phyloP scores from a whole-genome alignment of 2,888 invertebrate genomes.

The Dasysyrphus tricinctus region DNA sequence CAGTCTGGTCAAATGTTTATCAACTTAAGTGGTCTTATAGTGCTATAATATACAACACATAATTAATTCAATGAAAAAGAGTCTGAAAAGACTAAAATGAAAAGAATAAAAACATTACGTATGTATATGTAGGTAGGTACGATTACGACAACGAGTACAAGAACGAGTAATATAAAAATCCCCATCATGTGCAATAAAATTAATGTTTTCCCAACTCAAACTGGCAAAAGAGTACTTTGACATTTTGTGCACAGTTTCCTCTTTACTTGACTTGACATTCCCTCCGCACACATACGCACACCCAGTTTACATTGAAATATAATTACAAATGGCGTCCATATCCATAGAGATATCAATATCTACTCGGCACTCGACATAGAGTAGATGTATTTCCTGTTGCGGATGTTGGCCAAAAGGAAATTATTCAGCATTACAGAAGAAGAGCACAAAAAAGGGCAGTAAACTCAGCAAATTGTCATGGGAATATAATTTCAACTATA shows the following conservation, averaged over 20 bases:
- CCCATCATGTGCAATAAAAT: slow-evolving; percentile 33
- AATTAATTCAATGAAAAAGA: slow-evolving; percentile 52
- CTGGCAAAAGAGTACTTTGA: slow-evolving; percentile 50
- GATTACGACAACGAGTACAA: too few species aligned
- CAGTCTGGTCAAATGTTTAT: slow-evolving; percentile 28
- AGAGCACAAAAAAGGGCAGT: background rate
- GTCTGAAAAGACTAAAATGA: slow-evolving; percentile 26
- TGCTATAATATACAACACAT: slow-evolving; percentile 16
- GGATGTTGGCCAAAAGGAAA: slow-evolving; percentile 63
- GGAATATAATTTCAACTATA: slow-evolving; percentile 39
- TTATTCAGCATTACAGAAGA: slow-evolving; percentile 23
- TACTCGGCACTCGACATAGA: background rate
- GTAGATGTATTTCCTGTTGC: slow-evolving; percentile 25
- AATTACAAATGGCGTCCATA: slow-evolving; percentile 45
- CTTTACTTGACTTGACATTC: slow-evolving; percentile 13
- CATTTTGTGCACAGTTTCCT: slow-evolving; percentile 43
- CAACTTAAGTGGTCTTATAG: slow-evolving; percentile 18
- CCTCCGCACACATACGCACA: background rate
- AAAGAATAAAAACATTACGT: slow-evolving; percentile 1
- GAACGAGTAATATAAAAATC: background rate
- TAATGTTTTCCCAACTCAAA: slow-evolving; percentile 34
- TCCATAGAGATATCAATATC: slow-evolving; percentile 20
- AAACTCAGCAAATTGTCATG: slow-evolving; percentile 33
- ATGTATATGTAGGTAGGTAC: too few species aligned
- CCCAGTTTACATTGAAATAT: background rate